Evolutionary conservation across 2,797 vertebrate genomes (phyloP), one percentile per base, ranked within the genome.

Genomic region (Sus cebifrons): DNA sequence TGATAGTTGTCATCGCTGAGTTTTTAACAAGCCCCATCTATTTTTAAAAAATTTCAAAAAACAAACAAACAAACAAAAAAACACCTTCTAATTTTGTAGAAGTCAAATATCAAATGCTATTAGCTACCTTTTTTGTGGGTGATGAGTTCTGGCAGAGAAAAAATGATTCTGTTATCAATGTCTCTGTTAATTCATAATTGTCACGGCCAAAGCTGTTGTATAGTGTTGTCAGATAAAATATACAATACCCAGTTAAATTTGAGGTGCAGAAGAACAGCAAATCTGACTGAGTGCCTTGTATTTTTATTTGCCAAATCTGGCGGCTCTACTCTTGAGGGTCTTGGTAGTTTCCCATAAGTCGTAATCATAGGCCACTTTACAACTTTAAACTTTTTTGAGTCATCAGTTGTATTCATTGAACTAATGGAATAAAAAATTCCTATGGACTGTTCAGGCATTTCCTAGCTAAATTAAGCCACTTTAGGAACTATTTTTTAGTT

Each of bases 151-250:
- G 78, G 56, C 56, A 82, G 52, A 83, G 32, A 84, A 85, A 77
- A 71, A 77, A 68, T 56, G 23, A 64, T 86, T n/a, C 20, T 91
- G 20, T 3, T 56, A 29, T 71, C 82, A 60, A 73, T 36, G 29
- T 82, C 64, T 36, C 64, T 86, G 29, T 86, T 93, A 75, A 85
- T 91, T 93, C 93, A 58, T 58, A 75, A 71, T 52, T n/a, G 1
- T 21, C n/a, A 2, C 58, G 29, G 32, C 13, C 21, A 71, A 87
- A 25, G 21, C 40, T 23, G 12, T 60, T 54, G 11, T 60, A 11
- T 40, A 64, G 11, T 4, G 10, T 82, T 27, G 14, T 44, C 29
- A 67, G 62, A n/a, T 71, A 81, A 85, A 88, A 71, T 65, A 25
- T 5, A 91, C 20, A 44, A 67, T 12, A 25, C n/a, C 1, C 49